Conservation (phyloP, 2,113 vertebrate genomes). For the Vulpes ferrilata region DNA sequence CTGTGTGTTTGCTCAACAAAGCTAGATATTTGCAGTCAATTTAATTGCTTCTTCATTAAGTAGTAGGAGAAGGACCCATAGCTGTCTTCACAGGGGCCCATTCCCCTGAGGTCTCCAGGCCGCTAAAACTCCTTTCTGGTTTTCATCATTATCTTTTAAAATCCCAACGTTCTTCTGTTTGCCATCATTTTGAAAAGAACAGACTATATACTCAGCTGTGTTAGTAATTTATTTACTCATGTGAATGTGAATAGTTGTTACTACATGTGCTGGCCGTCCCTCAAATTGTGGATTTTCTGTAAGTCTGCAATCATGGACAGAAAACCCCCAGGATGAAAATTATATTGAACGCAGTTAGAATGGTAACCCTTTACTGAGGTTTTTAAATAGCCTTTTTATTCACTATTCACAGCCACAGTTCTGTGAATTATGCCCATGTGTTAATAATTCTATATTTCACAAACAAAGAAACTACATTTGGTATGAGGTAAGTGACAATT, state of each 20-base stretch:
- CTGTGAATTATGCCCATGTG: neutral
- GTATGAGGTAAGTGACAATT: neutral
- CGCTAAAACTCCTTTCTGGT: neutral
- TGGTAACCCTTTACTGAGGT: neutral
- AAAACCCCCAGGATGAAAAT: neutral
- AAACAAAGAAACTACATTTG: neutral
- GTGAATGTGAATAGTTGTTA: neutral
- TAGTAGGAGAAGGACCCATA: neutral
- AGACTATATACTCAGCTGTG: neutral
- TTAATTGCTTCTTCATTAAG: neutral
- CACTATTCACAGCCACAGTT: neutral
- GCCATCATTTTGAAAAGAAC: neutral
- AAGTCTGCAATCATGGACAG: no score
- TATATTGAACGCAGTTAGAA: neutral
- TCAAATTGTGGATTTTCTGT: neutral
- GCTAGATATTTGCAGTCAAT: neutral
- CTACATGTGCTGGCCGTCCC: neutral
- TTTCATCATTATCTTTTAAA: neutral
- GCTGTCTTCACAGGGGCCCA: no score
- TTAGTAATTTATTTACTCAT: neutral
- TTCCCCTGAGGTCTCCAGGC: neutral
- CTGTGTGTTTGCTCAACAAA: neutral
- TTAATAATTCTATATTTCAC: neutral
- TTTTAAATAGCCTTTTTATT: neutral
- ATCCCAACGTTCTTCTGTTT: neutral